A percentile compares a stretch with the other conserved stretches of the same genome.
Conservation (phyloP, 2,113 vertebrate species). For the Pao palembangensis region DNA sequence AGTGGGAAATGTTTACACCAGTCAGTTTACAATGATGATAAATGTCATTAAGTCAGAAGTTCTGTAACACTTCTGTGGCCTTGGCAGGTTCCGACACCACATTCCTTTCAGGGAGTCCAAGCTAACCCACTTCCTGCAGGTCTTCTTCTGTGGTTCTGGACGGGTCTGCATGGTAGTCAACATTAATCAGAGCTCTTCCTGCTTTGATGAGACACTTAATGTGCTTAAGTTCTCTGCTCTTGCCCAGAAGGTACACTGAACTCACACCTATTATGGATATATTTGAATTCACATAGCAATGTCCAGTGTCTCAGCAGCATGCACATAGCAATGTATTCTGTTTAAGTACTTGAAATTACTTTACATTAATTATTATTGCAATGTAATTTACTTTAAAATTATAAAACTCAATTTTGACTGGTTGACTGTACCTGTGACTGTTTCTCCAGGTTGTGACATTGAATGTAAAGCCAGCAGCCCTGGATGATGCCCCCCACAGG, state of each 20-base stretch:
- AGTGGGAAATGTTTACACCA: too few species aligned
- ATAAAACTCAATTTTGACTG: too few species aligned
- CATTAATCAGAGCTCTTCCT: slow-evolving; percentile 82
- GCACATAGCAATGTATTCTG: not conserved
- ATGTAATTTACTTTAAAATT: too few species aligned
- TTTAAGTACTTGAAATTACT: too few species aligned
- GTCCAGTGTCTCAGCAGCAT: not conserved
- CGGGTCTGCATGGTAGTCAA: slow-evolving; percentile 94
- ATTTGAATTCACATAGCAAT: not conserved
- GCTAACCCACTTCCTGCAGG: slow-evolving; percentile 93
- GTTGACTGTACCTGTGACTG: too few species aligned
- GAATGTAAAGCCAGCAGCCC: slow-evolving; percentile 1
- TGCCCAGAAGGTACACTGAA: slow-evolving; percentile 81
- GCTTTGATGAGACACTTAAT: slow-evolving; percentile 89
- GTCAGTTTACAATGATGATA: too few species aligned
- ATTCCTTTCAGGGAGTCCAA: slow-evolving; percentile 95
- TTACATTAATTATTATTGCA: too few species aligned
- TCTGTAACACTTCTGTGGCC: too few species aligned
- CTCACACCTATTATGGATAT: not conserved
- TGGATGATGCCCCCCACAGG: slow-evolving; percentile 20
- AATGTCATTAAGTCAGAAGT: too few species aligned
- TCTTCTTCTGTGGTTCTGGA: slow-evolving; percentile 90
- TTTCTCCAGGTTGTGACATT: slow-evolving; percentile 51
- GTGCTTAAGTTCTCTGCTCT: slow-evolving; percentile 94
- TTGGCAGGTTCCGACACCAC: slow-evolving; percentile 82